phyloP scores from a whole-genome alignment of 2,797 vertebrate genomes.

The Crenichthys baileyi region DNA sequence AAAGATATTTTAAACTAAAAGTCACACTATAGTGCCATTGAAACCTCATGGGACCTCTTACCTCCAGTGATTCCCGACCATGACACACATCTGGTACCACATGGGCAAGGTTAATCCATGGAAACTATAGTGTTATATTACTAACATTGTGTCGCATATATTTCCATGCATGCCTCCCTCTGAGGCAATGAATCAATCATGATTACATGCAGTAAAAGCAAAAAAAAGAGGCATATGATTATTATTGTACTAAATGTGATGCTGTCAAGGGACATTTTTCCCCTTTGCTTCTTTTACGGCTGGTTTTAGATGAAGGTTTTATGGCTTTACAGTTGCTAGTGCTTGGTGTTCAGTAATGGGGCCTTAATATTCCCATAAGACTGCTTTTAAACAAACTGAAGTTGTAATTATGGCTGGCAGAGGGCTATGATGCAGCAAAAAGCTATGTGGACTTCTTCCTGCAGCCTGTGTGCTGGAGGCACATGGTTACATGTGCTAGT shows the following conservation, averaged over 20 bases:
- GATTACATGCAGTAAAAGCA: constrained; percentile 72
- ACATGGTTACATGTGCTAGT: constrained; percentile 48
- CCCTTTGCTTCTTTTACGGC: constrained; percentile 66
- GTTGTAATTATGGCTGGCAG: constrained; percentile 72
- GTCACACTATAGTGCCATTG: neutral
- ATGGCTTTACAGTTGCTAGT: constrained; percentile 57
- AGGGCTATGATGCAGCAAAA: constrained; percentile 59
- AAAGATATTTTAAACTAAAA: neutral
- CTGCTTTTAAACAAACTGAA: constrained; percentile 70
- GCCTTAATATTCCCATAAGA: constrained; percentile 66
- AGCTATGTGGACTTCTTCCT: constrained; percentile 48
- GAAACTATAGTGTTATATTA: constrained; percentile 56
- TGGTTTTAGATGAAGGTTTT: constrained; percentile 75
- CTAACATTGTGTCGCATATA: constrained; percentile 61
- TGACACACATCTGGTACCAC: constrained; percentile 34
- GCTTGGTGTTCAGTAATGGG: constrained; percentile 63
- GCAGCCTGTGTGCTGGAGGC: constrained; percentile 49
- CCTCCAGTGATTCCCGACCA: constrained; percentile 24
- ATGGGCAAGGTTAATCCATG: constrained; percentile 33
- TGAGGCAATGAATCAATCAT: constrained; percentile 75
- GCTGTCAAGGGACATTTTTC: constrained; percentile 59
- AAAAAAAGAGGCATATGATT: constrained; percentile 67
- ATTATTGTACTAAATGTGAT: constrained; percentile 73
- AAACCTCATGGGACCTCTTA: constrained; percentile 21
- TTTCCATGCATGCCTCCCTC: constrained; percentile 63